Evolutionary conservation across 2,113 vertebrate species (phyloP).

Genomic region (Aptenodytes forsteri): DNA sequence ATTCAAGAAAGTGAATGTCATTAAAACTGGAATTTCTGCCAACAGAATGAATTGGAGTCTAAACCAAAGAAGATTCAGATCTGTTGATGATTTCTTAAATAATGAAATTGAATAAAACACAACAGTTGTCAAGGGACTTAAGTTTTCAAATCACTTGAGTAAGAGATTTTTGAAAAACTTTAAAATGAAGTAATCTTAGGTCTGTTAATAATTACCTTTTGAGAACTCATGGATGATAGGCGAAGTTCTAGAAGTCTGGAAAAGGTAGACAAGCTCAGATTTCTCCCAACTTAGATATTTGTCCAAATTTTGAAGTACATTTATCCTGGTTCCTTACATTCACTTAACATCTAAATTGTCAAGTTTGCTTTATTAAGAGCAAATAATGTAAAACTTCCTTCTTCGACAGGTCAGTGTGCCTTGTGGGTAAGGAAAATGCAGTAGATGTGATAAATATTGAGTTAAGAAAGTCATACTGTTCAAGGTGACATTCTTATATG

Average conservation of each 20-base stretch:
- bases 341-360: not conserved
- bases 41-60: not conserved
- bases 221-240: not conserved
- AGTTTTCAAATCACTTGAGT: not conserved
- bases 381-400: not conserved
- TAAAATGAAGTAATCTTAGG: not conserved
- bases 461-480: not conserved
- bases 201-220: not conserved
- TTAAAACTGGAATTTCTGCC: not conserved
- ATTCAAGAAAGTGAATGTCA: not conserved
- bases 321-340: not conserved
- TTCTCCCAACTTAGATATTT: not conserved
- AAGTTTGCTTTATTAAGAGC: not conserved
- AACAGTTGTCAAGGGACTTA: not conserved
- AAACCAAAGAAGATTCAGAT: not conserved
- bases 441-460: not conserved
- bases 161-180: not conserved
- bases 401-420: not conserved
- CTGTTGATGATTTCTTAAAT: not conserved
- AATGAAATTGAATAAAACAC: not conserved
- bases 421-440: not conserved
- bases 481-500: not conserved
- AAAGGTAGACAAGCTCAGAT: not conserved
- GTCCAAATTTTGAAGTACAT: not conserved
- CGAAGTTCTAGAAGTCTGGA: not conserved